These are phyloP conservation scores for Pelecanus crispus DNA, from an alignment of 2,113 vertebrate genomes.

Conservation along the genomic window DNA sequence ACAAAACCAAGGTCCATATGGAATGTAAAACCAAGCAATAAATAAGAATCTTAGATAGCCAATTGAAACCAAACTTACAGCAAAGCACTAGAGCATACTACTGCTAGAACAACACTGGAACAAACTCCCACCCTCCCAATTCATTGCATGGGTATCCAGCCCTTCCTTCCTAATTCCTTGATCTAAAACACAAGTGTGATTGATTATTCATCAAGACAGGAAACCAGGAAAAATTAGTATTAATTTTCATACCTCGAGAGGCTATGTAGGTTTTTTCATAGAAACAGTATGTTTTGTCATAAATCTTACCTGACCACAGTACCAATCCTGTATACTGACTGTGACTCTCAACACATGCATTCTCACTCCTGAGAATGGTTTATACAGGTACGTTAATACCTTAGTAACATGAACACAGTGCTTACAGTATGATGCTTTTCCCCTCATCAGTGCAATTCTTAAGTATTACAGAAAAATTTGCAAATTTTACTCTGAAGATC, in stretches of 20 bases:
- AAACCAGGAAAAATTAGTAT: too few species aligned
- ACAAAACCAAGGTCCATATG: background rate
- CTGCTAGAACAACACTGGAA: background rate
- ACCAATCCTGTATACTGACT: background rate
- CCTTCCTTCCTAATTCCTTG: background rate
- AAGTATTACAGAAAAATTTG: background rate
- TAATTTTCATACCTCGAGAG: background rate
- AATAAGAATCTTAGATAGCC: background rate
- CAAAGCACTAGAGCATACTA: background rate
- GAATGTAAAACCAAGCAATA: background rate
- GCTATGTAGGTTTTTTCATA: background rate
- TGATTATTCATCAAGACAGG: background rate
- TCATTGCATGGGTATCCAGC: background rate
- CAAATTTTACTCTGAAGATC: background rate
- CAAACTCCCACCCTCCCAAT: background rate
- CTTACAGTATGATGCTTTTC: background rate
- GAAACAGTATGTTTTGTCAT: background rate
- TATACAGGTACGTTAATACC: background rate
- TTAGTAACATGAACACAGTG: background rate
- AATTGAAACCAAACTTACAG: background rate
- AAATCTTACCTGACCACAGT: background rate
- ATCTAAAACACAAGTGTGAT: too few species aligned
- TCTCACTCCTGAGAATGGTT: background rate
- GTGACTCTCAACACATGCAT: background rate
- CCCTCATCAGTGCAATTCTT: background rate